Conservation (phyloP, 1,140 invertebrate genomes). For the Rhyzopertha dominica region DNA sequence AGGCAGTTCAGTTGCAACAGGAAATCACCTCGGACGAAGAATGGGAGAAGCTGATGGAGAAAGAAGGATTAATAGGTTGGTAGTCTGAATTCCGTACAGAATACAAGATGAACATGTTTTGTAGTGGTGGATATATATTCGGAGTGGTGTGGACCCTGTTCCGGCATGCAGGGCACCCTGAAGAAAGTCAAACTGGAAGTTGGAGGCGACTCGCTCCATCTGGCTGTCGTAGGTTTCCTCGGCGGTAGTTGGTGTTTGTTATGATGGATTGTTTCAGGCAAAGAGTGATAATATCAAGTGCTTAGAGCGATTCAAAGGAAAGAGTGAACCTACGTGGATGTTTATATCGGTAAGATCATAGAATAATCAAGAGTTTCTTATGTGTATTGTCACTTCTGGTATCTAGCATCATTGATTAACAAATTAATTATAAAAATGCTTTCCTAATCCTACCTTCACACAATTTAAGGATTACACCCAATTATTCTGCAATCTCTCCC, state of each 20-base stretch:
- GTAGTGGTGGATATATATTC: slow-evolving; percentile 85
- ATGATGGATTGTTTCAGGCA: slow-evolving; percentile 60
- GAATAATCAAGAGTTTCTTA: no score
- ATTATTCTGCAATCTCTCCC: no score
- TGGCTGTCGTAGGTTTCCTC: slow-evolving; percentile 72
- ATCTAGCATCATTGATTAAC: no score
- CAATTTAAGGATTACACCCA: no score
- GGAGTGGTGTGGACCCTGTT: slow-evolving; percentile 89
- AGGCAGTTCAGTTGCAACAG: slow-evolving; percentile 67
- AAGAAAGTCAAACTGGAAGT: slow-evolving; percentile 86
- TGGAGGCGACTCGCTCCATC: slow-evolving; percentile 73
- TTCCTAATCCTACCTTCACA: no score
- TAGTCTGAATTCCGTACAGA: slow-evolving; percentile 11
- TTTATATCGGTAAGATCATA: slow-evolving; percentile 81
- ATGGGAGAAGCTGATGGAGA: slow-evolving; percentile 73
- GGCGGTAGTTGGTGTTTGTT: no score
- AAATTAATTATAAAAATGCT: no score
- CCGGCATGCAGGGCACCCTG: slow-evolving; percentile 79
- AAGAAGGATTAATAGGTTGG: slow-evolving; percentile 75
- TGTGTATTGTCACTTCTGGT: no score
- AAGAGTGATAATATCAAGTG: slow-evolving; percentile 77
- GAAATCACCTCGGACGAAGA: slow-evolving; percentile 84
- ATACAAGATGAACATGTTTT: slow-evolving; percentile 3
- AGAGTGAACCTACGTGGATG: slow-evolving; percentile 88
- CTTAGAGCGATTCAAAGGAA: slow-evolving; percentile 74